phyloP scores from a whole-genome alignment of 2,113 vertebrate species.

The Dendropsophus ebraccatus region DNA sequence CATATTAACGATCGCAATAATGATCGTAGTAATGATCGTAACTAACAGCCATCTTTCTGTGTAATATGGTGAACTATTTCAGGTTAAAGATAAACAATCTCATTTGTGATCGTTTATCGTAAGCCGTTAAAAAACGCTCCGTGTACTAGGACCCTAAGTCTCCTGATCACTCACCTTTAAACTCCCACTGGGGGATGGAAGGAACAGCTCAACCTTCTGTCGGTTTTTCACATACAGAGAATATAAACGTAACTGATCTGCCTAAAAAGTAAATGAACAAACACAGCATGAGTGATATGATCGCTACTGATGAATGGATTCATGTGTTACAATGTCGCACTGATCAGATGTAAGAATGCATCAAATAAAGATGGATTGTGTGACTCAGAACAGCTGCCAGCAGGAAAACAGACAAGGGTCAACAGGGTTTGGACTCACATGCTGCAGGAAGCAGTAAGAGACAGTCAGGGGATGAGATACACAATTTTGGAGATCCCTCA shows the following conservation, averaged over 20 bases:
- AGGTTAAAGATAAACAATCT: no score
- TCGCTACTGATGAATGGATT: neutral
- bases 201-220: slow-evolving; percentile 77
- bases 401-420: neutral
- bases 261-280: slow-evolving; percentile 66
- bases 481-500: slow-evolving; percentile 84
- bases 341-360: neutral
- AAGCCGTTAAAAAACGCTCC: no score
- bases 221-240: slow-evolving; percentile 84
- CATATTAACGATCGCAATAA: no score
- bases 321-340: neutral
- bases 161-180: slow-evolving; percentile 76
- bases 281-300: neutral
- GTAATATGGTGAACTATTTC: no score
- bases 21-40: no score
- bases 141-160: no score
- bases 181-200: slow-evolving; percentile 73
- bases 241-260: slow-evolving; percentile 85
- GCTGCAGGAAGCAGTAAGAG: slow-evolving; percentile 87
- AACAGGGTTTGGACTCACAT: slow-evolving; percentile 72
- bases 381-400: slow-evolving; percentile 1
- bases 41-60: no score
- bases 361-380: neutral
- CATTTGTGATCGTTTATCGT: no score
- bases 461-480: slow-evolving; percentile 80